Percentiles rank a stretch among this genome's conserved stretches.
Evolutionary conservation across 2,113 vertebrate genomes (phyloP).

Genomic region (Sinocyclocheilus rhinocerous): DNA sequence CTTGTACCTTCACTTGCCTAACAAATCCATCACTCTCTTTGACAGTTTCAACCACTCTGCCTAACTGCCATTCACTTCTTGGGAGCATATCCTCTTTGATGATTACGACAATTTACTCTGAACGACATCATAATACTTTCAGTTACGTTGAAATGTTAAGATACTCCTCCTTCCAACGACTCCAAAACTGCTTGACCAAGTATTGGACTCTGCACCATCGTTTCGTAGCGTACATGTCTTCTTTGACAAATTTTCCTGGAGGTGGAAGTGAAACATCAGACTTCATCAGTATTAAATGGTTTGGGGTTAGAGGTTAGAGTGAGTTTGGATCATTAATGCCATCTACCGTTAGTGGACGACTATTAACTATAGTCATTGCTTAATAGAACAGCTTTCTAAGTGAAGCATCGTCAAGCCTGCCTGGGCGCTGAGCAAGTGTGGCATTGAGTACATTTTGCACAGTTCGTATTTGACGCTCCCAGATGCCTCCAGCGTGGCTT

Average conservation of each 20-base stretch:
- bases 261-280: background rate
- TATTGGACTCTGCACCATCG: too few species aligned
- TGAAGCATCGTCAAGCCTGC: slow-evolving; percentile 13
- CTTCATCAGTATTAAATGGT: slow-evolving; percentile 5
- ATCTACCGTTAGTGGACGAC: background rate
- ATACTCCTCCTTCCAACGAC: too few species aligned
- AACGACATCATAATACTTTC: too few species aligned
- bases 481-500: background rate
- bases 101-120: too few species aligned
- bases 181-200: too few species aligned
- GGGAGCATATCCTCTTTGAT: too few species aligned
- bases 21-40: too few species aligned
- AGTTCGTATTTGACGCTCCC: slow-evolving; percentile 17
- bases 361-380: background rate
- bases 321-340: background rate
- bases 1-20: too few species aligned
- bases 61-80: too few species aligned
- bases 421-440: background rate
- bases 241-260: background rate
- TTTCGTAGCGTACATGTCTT: too few species aligned
- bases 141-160: too few species aligned
- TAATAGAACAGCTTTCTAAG: background rate
- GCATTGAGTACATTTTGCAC: slow-evolving; percentile 17
- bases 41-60: too few species aligned
- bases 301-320: background rate